phyloP scores from a whole-genome alignment of 1,140 invertebrate species.

The Drosophila equinoxialis region DNA sequence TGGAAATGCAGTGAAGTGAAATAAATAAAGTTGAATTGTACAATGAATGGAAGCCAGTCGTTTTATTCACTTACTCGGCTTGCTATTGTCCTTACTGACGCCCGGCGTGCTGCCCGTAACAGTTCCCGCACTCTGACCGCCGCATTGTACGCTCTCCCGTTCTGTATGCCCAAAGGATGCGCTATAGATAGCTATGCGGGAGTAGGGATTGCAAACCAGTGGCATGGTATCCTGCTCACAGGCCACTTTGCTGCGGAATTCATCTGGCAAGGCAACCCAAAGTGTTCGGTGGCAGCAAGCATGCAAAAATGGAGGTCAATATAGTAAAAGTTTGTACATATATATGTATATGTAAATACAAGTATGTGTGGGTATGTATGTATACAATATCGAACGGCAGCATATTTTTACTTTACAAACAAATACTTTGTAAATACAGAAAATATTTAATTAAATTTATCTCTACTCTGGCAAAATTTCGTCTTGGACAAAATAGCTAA shows the following conservation, averaged over 20 bases:
- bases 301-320: conserved; percentile 16
- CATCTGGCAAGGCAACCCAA: conserved; percentile 85
- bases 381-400: background rate
- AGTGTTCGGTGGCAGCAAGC: background rate
- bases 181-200: conserved; percentile 94
- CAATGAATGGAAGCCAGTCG: background rate
- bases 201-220: conserved; percentile 91
- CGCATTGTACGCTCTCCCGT: conserved; percentile 93
- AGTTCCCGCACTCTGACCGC: conserved; percentile 83
- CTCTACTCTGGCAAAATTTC: background rate
- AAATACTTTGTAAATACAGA: conserved; percentile 14
- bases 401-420: conserved; percentile 22
- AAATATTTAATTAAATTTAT: conserved; percentile 14
- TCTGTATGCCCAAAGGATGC: conserved; percentile 94
- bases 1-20: conserved; percentile 78
- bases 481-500: background rate
- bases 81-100: conserved; percentile 89
- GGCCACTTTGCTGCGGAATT: conserved; percentile 94
- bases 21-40: background rate
- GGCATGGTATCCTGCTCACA: conserved; percentile 94
- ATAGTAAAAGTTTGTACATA: background rate
- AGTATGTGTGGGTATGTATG: background rate
- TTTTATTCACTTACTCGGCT: conserved; percentile 54
- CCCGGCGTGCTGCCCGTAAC: conserved; percentile 86
- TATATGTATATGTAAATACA: background rate